These are phyloP conservation scores for Phocoena sinus DNA, from an alignment of 2,113 vertebrate species.

Conservation along the genomic window DNA sequence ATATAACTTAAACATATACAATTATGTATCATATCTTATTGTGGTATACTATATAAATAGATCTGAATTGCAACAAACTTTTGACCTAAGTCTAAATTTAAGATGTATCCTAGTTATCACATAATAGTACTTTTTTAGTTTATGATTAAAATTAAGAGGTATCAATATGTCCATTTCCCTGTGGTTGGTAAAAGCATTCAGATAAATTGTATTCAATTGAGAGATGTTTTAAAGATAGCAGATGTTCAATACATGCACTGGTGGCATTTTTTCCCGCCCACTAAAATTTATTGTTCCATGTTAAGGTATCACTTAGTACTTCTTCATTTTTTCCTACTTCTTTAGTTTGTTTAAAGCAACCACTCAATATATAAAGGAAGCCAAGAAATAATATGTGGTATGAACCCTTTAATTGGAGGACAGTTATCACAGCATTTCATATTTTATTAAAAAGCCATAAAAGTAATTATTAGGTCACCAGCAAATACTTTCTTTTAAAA, in stretches of 20 bases:
- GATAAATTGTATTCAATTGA: neutral
- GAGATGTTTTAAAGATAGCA: neutral
- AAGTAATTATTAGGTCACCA: conserved; percentile 9
- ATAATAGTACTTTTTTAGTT: neutral
- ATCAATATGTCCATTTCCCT: neutral
- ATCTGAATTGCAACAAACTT: neutral
- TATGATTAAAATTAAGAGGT: neutral
- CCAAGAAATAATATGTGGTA: neutral
- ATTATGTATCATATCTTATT: neutral
- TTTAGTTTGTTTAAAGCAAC: neutral
- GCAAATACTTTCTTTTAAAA: neutral
- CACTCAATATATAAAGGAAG: neutral
- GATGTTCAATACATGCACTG: neutral
- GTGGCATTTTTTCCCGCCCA: neutral
- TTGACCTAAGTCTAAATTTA: conserved; percentile 5
- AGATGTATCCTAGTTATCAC: neutral
- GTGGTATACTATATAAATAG: neutral
- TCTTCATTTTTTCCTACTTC: neutral
- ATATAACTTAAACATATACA: neutral
- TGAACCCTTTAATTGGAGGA: neutral
- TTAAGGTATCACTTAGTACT: neutral
- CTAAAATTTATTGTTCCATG: neutral
- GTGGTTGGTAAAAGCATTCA: neutral
- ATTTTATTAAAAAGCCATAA: conserved; percentile 34
- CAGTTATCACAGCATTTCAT: neutral